Conservation (phyloP, 2,888 invertebrate species). For the Trissonchulus latispiculum region DNA sequence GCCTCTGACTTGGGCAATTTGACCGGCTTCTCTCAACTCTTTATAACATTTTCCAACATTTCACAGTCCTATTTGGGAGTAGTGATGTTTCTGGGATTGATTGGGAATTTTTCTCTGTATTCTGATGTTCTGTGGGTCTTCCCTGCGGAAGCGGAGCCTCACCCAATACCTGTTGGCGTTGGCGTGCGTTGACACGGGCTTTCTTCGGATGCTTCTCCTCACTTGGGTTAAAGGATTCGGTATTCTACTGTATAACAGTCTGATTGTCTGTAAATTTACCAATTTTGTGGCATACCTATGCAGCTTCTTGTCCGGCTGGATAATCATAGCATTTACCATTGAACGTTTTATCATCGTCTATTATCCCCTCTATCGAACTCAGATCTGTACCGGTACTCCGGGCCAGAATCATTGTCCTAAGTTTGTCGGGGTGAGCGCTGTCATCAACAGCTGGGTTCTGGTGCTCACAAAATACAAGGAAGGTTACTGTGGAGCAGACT, state of each 20-base stretch:
- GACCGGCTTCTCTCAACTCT: background rate
- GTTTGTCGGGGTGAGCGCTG: background rate
- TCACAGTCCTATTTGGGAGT: background rate
- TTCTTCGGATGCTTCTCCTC: constrained; percentile 4
- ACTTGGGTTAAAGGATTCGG: constrained; percentile 13
- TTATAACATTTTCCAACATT: background rate
- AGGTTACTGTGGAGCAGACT: constrained; percentile 1
- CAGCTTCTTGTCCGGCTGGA: constrained; percentile 14
- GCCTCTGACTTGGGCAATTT: background rate
- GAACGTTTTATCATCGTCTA: constrained; percentile 18
- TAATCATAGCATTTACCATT: constrained; percentile 9
- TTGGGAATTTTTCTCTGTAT: constrained; percentile 18
- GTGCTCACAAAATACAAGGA: background rate
- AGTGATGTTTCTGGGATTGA: constrained; percentile 2
- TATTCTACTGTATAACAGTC: background rate
- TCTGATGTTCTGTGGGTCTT: constrained; percentile 9
- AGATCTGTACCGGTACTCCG: constrained; percentile 8
- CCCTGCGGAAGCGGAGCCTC: background rate
- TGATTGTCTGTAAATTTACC: constrained; percentile 8
- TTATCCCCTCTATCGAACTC: background rate
- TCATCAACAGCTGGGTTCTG: constrained; percentile 13
- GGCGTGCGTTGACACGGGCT: constrained; percentile 5
- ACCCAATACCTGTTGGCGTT: constrained; percentile 16
- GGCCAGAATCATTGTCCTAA: background rate
- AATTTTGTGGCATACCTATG: background rate